These are phyloP conservation scores for Agrochola lychnidis DNA, from an alignment of 2,888 invertebrate genomes.

Conservation along the genomic window DNA sequence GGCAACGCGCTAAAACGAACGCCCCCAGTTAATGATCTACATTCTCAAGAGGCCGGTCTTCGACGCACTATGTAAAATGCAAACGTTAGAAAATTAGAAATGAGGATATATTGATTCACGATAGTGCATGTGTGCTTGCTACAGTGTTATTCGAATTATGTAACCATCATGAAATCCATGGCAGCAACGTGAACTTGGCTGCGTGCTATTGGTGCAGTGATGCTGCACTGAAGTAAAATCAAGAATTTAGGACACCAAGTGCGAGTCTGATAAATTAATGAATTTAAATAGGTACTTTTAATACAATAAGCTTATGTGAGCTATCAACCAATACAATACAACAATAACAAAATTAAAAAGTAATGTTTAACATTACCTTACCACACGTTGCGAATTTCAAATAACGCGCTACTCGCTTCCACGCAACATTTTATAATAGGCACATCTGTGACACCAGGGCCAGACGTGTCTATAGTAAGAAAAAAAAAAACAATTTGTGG, in stretches of 20 bases:
- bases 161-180: conserved; percentile 54
- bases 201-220: conserved; percentile 44
- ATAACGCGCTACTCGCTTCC: conserved; percentile 51
- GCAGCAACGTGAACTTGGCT: conserved; percentile 58
- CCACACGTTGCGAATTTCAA: conserved; percentile 49
- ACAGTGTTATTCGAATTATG: conserved; percentile 50
- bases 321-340: background rate
- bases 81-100: conserved; percentile 60
- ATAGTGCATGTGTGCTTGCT: conserved; percentile 43
- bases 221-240: conserved; percentile 54
- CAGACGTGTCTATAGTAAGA: conserved; percentile 70
- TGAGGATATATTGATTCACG: conserved; percentile 55
- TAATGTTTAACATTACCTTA: conserved; percentile 14
- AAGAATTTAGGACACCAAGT: conserved; percentile 9
- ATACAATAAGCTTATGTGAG: background rate
- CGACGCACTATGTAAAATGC: conserved; percentile 39
- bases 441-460: conserved; percentile 69
- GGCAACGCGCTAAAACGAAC: conserved; percentile 47
- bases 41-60: conserved; percentile 53
- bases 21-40: conserved; percentile 39
- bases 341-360: background rate
- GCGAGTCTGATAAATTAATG: background rate
- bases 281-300: conserved; percentile 12
- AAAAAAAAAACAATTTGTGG: conserved; percentile 74
- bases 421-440: conserved; percentile 46